Evolutionary conservation across 2,797 vertebrate species (phyloP).

Genomic region (Tadarida brasiliensis): DNA sequence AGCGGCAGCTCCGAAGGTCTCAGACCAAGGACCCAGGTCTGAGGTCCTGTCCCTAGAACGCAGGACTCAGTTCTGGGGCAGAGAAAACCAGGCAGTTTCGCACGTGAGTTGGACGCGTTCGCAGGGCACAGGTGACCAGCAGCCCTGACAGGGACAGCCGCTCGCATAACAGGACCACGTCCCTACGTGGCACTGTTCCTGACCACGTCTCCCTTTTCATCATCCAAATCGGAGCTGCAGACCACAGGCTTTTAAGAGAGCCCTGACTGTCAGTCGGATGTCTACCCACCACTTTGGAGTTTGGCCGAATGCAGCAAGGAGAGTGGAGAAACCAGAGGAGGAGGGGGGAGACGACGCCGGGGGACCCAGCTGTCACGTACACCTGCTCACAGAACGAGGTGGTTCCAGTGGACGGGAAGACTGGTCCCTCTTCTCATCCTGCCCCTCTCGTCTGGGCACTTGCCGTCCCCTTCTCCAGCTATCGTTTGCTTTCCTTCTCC

Average conservation of each 20-base stretch:
- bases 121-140: not conserved
- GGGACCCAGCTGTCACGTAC: too few species aligned
- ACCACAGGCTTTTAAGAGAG: not conserved
- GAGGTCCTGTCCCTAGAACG: not conserved
- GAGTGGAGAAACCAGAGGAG: not conserved
- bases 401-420: too few species aligned
- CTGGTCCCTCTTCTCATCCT: not conserved
- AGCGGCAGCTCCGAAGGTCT: not conserved
- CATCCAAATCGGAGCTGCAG: not conserved
- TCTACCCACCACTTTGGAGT: not conserved
- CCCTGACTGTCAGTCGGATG: not conserved
- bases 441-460: too few species aligned
- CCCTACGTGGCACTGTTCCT: not conserved
- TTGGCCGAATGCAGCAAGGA: not conserved
- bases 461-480: not conserved
- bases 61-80: not conserved
- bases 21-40: not conserved
- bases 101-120: not conserved
- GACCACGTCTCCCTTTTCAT: too few species aligned
- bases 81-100: not conserved
- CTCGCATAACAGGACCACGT: not conserved
- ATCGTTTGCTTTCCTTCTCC: not conserved
- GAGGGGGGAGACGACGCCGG: too few species aligned
- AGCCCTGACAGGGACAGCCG: not conserved
- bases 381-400: too few species aligned